Conservation (phyloP, 2,888 invertebrate genomes). For the Agrotis exclamationis region DNA sequence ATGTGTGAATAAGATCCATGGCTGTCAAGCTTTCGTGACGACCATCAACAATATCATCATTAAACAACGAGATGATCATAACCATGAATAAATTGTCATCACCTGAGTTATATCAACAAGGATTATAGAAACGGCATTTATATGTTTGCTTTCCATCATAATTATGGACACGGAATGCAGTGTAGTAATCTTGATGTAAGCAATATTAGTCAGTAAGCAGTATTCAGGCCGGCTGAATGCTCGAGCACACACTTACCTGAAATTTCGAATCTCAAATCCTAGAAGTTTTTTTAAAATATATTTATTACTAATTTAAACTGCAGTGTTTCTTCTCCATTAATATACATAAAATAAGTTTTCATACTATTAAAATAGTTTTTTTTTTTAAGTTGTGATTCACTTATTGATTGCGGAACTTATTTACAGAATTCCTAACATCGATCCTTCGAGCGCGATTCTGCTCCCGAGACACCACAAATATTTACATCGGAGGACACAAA, state of each 20-base stretch:
- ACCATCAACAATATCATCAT: slow-evolving; percentile 75
- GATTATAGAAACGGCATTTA: neutral
- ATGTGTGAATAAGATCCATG: slow-evolving; percentile 75
- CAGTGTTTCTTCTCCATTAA: no score
- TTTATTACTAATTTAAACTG: no score
- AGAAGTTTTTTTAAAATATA: no score
- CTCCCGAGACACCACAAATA: slow-evolving; percentile 78
- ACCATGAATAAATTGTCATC: slow-evolving; percentile 63
- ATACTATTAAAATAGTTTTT: no score
- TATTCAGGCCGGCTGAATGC: no score
- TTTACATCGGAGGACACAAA: slow-evolving; percentile 84
- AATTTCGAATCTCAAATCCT: no score
- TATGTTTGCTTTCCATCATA: no score
- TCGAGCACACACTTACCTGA: no score
- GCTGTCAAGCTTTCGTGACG: slow-evolving; percentile 78
- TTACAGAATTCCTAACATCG: slow-evolving; percentile 80
- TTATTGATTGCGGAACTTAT: neutral
- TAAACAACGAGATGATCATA: slow-evolving; percentile 73
- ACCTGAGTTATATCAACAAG: neutral
- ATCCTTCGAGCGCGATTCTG: slow-evolving; percentile 79
- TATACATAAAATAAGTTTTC: no score
- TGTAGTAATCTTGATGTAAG: no score
- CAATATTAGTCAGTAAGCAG: no score
- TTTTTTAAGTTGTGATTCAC: neutral
- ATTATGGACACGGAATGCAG: no score